Evolutionary conservation across 2,113 vertebrate genomes (phyloP).

Genomic region (Sclerurus mexicanus): DNA sequence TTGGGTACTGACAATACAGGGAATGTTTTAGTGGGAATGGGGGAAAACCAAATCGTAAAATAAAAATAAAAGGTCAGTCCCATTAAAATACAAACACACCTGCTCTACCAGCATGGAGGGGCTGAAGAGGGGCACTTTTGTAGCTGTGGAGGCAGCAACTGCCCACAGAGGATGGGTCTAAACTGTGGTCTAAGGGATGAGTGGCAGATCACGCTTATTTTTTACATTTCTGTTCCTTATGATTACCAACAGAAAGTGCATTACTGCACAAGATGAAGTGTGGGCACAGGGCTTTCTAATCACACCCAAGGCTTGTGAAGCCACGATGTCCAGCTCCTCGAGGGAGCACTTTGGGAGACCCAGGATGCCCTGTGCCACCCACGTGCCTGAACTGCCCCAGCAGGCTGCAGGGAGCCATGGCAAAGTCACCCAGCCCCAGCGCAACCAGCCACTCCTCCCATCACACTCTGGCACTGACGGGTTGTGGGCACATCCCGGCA

Average conservation of each 20-base stretch:
- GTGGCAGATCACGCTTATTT: neutral
- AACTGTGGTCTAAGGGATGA: neutral
- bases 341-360: neutral
- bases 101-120: neutral
- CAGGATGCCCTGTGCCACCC: neutral
- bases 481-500: rapidly evolving
- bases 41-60: neutral
- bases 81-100: neutral
- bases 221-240: neutral
- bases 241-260: neutral
- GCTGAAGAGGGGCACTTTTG: neutral
- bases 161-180: neutral
- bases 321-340: rapidly evolving
- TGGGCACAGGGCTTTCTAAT: neutral
- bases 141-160: neutral
- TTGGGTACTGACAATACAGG: rapidly evolving
- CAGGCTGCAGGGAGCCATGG: neutral
- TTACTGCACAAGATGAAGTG: neutral
- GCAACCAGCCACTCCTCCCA: rapidly evolving
- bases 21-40: neutral
- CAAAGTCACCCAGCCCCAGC: neutral
- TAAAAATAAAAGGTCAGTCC: neutral
- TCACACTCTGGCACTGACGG: rapidly evolving
- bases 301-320: neutral
- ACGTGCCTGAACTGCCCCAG: neutral